These are phyloP conservation scores for Astreopora myriophthalma DNA, from an alignment of 64 coral and sea anemone species.

Conservation along the genomic window DNA sequence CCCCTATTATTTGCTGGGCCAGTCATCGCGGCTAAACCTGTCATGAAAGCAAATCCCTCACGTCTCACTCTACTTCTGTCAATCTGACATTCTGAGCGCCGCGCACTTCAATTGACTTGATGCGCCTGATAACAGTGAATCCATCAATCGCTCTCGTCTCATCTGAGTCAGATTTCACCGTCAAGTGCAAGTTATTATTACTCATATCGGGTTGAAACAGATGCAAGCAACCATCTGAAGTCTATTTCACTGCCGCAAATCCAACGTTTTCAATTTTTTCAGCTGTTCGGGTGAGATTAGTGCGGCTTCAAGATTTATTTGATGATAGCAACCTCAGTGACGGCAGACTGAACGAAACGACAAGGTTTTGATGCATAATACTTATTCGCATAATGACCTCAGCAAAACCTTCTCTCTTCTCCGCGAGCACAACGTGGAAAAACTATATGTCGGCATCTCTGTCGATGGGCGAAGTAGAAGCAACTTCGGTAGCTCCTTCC, in stretches of 20 bases:
- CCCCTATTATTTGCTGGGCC: slow-evolving; percentile 1
- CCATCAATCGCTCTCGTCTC: not conserved
- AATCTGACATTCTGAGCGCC: slow-evolving; percentile 14
- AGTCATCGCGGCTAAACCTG: slow-evolving; percentile 36
- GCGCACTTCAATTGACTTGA: slow-evolving; percentile 54
- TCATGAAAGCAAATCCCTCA: slow-evolving; percentile 18
- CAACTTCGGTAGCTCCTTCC: not conserved
- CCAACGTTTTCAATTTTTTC: slow-evolving; percentile 5
- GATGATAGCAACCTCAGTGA: not conserved
- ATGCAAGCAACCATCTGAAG: not conserved
- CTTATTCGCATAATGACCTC: slow-evolving; percentile 29
- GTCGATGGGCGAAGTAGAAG: not conserved
- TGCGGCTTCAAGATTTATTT: slow-evolving; percentile 41
- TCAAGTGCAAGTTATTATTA: slow-evolving; percentile 10
- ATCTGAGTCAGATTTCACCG: slow-evolving; percentile 28
- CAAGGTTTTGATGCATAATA: not conserved
- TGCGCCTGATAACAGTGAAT: slow-evolving; percentile 4
- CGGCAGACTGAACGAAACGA: not conserved
- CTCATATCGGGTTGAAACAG: slow-evolving; percentile 38
- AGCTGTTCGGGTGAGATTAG: slow-evolving; percentile 14
- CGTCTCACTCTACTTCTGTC: slow-evolving; percentile 9
- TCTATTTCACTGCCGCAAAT: not conserved
- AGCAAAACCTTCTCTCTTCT: slow-evolving; percentile 15
- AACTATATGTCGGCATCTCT: not conserved
- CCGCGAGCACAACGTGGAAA: not conserved